These are phyloP conservation scores for Nomia melanderi DNA, from an alignment of 1,140 invertebrate genomes.

Conservation along the genomic window DNA sequence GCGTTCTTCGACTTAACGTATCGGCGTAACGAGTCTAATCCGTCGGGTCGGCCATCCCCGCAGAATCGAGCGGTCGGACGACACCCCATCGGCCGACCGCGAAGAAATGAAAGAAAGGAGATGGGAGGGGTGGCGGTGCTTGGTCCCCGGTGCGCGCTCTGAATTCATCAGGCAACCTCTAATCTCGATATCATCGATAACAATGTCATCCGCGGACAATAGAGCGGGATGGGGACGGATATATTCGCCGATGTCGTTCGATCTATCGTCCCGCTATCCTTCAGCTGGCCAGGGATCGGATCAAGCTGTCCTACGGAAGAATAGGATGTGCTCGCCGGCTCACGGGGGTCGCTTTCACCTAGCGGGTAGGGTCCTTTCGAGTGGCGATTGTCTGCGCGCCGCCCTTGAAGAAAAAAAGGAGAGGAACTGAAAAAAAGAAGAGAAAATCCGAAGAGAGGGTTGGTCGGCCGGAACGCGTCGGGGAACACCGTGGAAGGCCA, in stretches of 20 bases:
- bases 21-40: constrained; percentile 62
- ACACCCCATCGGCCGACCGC: constrained; percentile 10
- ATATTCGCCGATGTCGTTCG: not conserved
- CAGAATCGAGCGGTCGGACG: not conserved
- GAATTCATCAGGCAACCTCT: constrained; percentile 68
- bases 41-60: constrained; percentile 7
- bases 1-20: constrained; percentile 56
- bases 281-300: not conserved
- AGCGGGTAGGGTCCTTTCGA: constrained; percentile 55
- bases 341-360: constrained; percentile 6
- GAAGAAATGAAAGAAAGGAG: constrained; percentile 24
- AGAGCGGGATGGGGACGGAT: not conserved
- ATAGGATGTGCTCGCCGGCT: not conserved
- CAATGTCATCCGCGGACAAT: constrained; percentile 70
- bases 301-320: not conserved
- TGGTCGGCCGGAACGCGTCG: not conserved
- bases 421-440: not conserved
- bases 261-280: not conserved
- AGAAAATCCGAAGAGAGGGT: too few relatives aligned
- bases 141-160: constrained; percentile 47
- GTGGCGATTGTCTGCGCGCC: constrained; percentile 64
- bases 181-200: constrained; percentile 74
- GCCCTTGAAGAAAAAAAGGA: constrained; percentile 25
- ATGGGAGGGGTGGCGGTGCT: not conserved
- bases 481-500: not conserved